These are phyloP conservation scores for Zophobas atratus DNA, from an alignment of 1,140 invertebrate genomes.

Conservation along the genomic window DNA sequence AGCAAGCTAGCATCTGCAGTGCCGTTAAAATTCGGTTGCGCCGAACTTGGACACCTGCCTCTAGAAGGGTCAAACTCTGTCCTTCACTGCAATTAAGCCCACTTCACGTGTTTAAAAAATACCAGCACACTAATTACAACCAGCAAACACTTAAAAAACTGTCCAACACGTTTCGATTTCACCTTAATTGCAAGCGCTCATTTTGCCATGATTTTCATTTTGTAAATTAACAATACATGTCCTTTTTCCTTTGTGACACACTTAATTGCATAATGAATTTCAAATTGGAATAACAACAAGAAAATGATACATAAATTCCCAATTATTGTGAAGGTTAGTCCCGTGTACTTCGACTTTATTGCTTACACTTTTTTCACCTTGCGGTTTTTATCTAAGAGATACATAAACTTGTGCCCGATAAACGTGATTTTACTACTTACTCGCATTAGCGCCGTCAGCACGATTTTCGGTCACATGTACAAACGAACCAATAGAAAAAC, in stretches of 20 bases:
- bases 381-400: conserved; percentile 23
- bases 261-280: conserved; percentile 41
- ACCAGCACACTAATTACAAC: too few relatives aligned
- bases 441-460: too few relatives aligned
- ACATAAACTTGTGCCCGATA: conserved; percentile 22
- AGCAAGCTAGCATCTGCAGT: too few relatives aligned
- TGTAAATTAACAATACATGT: conserved; percentile 37
- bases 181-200: conserved; percentile 13
- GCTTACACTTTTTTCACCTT: conserved; percentile 11
- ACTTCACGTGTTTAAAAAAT: too few relatives aligned
- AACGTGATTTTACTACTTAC: not conserved
- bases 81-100: too few relatives aligned
- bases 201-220: conserved; percentile 18
- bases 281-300: conserved; percentile 42
- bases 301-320: conserved; percentile 38
- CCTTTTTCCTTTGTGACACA: conserved; percentile 40
- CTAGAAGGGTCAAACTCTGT: too few relatives aligned
- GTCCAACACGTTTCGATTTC: conserved; percentile 14
- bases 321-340: conserved; percentile 42
- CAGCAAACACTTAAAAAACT: not conserved
- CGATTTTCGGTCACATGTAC: not conserved
- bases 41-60: too few relatives aligned
- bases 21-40: too few relatives aligned
- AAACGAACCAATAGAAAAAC: conserved; percentile 11
- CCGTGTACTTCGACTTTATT: conserved; percentile 13